Conservation (phyloP, 2,113 vertebrate species). For the Pygoscelis antarcticus region DNA sequence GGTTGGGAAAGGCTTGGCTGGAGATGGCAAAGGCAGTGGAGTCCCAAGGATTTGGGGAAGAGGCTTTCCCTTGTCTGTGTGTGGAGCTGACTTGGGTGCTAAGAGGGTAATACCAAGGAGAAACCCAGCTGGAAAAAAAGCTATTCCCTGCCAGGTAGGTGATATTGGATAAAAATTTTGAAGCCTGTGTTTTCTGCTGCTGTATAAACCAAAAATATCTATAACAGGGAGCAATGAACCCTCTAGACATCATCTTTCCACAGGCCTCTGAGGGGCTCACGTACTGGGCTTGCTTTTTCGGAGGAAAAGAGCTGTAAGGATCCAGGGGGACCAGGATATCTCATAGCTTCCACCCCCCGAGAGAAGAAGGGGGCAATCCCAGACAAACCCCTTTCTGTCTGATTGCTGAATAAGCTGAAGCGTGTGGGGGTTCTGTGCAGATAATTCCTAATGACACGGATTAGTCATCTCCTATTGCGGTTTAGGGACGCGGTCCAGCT, state of each 20-base stretch:
- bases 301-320: background rate
- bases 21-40: background rate
- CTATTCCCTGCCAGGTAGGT: background rate
- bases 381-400: background rate
- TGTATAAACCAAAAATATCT: background rate
- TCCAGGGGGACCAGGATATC: background rate
- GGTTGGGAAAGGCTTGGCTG: background rate
- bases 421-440: constrained; percentile 32
- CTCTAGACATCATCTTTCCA: background rate
- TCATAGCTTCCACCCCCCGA: background rate
- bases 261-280: background rate
- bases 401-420: background rate
- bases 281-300: background rate
- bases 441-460: constrained; percentile 7
- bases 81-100: background rate
- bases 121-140: background rate
- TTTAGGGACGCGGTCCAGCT: background rate
- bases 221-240: background rate
- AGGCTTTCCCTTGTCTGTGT: background rate
- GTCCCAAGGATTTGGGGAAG: background rate
- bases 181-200: background rate
- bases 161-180: background rate
- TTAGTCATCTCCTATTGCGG: constrained; percentile 57
- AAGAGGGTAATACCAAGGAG: background rate
- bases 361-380: background rate